Base-by-base conservation (phyloP, 2,888 invertebrate genomes). In the Idaea straminata region DNA sequence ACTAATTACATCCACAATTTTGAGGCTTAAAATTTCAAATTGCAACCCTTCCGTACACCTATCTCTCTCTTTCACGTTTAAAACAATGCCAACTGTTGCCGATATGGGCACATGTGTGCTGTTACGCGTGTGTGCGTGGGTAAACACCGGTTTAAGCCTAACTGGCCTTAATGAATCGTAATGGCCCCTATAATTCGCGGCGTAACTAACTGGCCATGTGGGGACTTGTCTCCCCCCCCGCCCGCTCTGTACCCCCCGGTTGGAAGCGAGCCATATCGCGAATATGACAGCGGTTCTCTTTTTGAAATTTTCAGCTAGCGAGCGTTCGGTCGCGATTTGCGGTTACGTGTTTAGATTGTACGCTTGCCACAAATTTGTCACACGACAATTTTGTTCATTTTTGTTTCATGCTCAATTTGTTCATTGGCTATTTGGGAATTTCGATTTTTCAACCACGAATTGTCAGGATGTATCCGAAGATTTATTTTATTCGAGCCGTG, bases 141-240 rank as follows among this genome's bases (percentile, higher is more conserved):
- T 90, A 93, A 93, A 93, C 92, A 93, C 92, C 91, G 88, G 91
- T 92, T 93, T 92, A 93, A 93, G 92, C 93, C 92, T 93, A 93
- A 93, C 93, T 92, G 93, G 92, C 93, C 92, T 93, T 93, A 93
- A 93, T 93, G 93, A 93, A 93, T 93, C 93, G 93, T 93, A 93
- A 93, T 93, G 93, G 93, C 92, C 93, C 92, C 93, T 93, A 93
- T 93, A 93, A 93, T 93, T 93, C 92, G 93, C 92, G 92, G 92
- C 92, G 92, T 92, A 93, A 93, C 93, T 93, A 93, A 93, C 92
- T 92, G 91, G 88, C 91, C 91, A 86, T 91, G 89, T 88, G 91
- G 91, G 91, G 90, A 83, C 85, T 78, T 72, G 68, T 63, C 47
- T 68, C 72, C 35, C 63, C 70, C 80, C 79, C 78, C 75, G 62